Evolutionary conservation across 2,888 invertebrate species (phyloP), one percentile per base, ranked within the genome.

Genomic region (Megamerina dolium): DNA sequence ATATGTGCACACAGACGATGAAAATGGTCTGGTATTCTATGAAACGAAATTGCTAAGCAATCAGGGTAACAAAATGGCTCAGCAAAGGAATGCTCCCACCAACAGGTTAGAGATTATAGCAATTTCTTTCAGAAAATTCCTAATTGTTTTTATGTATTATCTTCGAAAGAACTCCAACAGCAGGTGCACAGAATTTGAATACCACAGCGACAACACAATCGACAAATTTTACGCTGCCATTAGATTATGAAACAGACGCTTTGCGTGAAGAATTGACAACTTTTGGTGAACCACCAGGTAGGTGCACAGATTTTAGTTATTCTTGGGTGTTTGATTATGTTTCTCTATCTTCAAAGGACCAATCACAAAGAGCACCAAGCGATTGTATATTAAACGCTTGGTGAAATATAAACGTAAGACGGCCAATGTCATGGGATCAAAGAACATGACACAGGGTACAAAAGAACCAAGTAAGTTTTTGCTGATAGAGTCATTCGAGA

Each of bases 351-450:
- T n/a, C 26, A 17, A 35, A 38, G 93, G 93, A 0, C 93, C 93
- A 3, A 84, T 93, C 53, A 85, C 84, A 2, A 73, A 77, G 12
- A 78, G 80, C 3, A 93, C 92, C 0, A 83, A 86, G 54, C 77
- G 79, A 2, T 68, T 90, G 8, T 93, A 93, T 61, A 70, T 88
- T 37, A 83, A 80, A 62, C 82, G 84, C 55, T 70, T 91, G 21
- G 76, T 79, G 30, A 79, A 80, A 39, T 68, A 86, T 46, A 77
- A 73, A 57, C 49, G 68, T 1, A 63, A 66, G 38, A 59, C 61
- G 4, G 38, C 46, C 26, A 17, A 37, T 10, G 38, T 34, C 53
- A 45, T 60, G 19, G 32, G 44, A 38, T 52, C 56, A 3, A 47
- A 57, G 3, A 50, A 53, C 30, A 39, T 51, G 20, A 41, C 40